Evolutionary conservation across 2,888 invertebrate genomes (phyloP), one percentile per base, ranked within the genome.

Genomic region (Leptura quadrifasciata): DNA sequence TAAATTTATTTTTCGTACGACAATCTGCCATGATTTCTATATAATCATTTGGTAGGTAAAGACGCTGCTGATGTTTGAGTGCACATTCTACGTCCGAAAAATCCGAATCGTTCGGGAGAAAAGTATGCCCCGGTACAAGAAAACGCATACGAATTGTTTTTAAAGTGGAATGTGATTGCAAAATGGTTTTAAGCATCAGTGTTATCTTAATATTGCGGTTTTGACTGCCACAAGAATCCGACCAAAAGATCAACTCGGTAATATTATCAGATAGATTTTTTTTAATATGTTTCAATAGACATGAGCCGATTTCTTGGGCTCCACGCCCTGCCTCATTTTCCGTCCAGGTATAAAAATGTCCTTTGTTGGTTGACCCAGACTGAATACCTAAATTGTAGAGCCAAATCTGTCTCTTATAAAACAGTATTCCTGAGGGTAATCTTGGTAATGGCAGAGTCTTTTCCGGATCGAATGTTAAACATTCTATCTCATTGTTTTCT

Each of bases 361-460:
- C 68, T 52, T 72, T 72, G n/a, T 72, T 76, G 63, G 61, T 73
- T 35, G 63, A 72, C 8, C 76, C 76, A 57, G 72, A 69, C 35
- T 76, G 73, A 57, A 76, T 58, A 9, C 39, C 76, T 31, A 76
- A 72, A 63, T 76, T 76, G 27, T 69, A 76, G n/a, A 76, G 76
- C 73, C 68, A 72, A 64, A 76, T 58, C 47, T 76, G 73, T 58
- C 76, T 63, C 57, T 76, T 78, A 55, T 78, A 76, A 74, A 78
- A 76, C 64, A 78, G 54, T 67, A 76, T 74, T 60, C 71, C 67
- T 54, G 76, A 74, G 18, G 72, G 55, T 54, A 75, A 58, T 60
- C 75, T 17, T 69, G 77, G 77, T 35, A 74, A 65, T 57, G 77
- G 77, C 24, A 75, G 54, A 60, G 71, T 72, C 65, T 79, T 77